Evolutionary conservation across 1,140 invertebrate genomes (phyloP).

Genomic region (Mylabris phalerata): DNA sequence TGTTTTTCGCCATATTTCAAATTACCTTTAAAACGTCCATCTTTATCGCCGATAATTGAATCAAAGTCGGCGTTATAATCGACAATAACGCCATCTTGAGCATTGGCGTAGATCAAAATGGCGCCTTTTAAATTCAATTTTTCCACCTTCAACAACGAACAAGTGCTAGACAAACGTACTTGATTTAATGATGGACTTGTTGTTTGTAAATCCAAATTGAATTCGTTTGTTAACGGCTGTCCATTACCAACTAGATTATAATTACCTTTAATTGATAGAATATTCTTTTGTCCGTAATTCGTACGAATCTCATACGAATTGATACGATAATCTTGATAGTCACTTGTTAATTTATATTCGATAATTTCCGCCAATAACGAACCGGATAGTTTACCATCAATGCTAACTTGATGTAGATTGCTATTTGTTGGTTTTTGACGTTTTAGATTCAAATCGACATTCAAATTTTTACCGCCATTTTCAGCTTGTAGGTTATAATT

Average conservation of each 20-base stretch:
- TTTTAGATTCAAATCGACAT: conserved; percentile 40
- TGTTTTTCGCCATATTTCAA: conserved; percentile 25
- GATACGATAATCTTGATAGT: conserved; percentile 16
- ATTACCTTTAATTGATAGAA: conserved; percentile 36
- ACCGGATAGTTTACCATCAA: conserved; percentile 38
- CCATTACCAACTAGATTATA: conserved; percentile 35
- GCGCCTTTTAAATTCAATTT: conserved; percentile 17
- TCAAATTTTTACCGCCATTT: conserved; percentile 40
- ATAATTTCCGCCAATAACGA: conserved; percentile 40
- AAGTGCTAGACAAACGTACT: conserved; percentile 32
- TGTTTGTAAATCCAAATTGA: conserved; percentile 41
- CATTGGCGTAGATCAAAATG: conserved; percentile 14
- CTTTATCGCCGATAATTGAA: conserved; percentile 13
- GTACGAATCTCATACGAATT: too few relatives aligned
- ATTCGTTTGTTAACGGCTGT: conserved; percentile 41
- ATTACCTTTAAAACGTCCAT: conserved; percentile 25
- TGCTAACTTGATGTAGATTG: conserved; percentile 26
- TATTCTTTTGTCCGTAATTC: too few relatives aligned
- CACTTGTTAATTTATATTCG: conserved; percentile 23
- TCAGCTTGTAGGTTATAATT: conserved; percentile 36
- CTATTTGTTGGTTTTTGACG: conserved; percentile 33
- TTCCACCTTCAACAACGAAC: conserved; percentile 10
- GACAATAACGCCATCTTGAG: conserved; percentile 15
- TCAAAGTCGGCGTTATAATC: conserved; percentile 32
- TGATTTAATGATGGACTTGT: conserved; percentile 48